Evolutionary conservation across 2,113 vertebrate species (phyloP), one percentile per base, ranked within the genome.

Genomic region (Brachyhypopomus gauderio): DNA sequence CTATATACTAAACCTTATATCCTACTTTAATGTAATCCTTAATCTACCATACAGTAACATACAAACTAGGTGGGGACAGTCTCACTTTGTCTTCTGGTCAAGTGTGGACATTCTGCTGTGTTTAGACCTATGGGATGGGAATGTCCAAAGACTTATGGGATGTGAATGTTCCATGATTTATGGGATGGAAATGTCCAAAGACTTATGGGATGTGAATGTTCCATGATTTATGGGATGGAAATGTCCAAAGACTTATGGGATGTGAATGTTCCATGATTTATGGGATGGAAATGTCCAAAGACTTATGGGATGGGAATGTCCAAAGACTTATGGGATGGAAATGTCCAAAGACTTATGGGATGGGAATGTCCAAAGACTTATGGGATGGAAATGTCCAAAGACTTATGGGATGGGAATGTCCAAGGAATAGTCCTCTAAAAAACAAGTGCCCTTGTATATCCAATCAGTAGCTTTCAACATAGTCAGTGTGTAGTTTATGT

Each of bases 31-130:
- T 23, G 22, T 16, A 38, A 36, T 20, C 22, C 73, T 80, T 16
- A 30, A 30, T 30, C 45, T 41, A n/a, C 55, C 14, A 73, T 74
- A 69, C 41, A 70, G 62, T 74, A 71, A n/a, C 19, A 75, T 55
- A 25, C 25, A 25, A 62, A 8, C 48, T 62, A 71, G 20, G 34
- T 25, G 38, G 48, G 52, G 45, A 23, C 12, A 72, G 60, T 63
- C 58, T 45, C 30, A 58, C 56, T 17, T 59, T 78, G 52, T 36
- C 20, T 38, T 69, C 34, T n/a, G 34, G 30, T 7, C 64, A 69
- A 20, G 64, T 36, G 64, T 16, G 19, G 27, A 20, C 30, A n/a
- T 9, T n/a, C 19, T 19, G 27, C 20, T 69, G 19, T 66, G 27
- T 8, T 3, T 20, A 9, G 17, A 69, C 19, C 30, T 30, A 30